Evolutionary conservation across 1,140 invertebrate species (phyloP).

Genomic region (Hycleus cichorii): DNA sequence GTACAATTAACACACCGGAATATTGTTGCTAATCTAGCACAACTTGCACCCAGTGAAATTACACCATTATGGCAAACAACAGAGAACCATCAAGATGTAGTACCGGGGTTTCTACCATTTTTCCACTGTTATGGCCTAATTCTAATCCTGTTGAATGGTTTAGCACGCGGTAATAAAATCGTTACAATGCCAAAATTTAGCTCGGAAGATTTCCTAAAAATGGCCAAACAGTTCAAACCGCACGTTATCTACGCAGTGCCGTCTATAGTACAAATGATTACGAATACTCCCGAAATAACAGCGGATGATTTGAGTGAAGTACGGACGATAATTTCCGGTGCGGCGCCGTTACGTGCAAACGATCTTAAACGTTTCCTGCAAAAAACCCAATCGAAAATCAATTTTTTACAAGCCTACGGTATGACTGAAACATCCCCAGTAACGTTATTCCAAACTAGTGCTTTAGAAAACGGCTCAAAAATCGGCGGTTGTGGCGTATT

Average conservation of each 20-base stretch:
- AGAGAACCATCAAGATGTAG: slow-evolving; percentile 44
- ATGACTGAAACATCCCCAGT: slow-evolving; percentile 53
- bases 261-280: slow-evolving; percentile 59
- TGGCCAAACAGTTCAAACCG: slow-evolving; percentile 48
- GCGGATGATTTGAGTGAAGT: slow-evolving; percentile 47
- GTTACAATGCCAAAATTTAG: slow-evolving; percentile 67
- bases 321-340: slow-evolving; percentile 53
- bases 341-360: slow-evolving; percentile 55
- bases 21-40: slow-evolving; percentile 46
- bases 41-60: slow-evolving; percentile 8
- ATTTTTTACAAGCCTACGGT: slow-evolving; percentile 47
- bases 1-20: slow-evolving; percentile 69
- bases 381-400: slow-evolving; percentile 33
- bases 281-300: slow-evolving; percentile 51
- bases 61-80: not conserved
- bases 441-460: slow-evolving; percentile 38
- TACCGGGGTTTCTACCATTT: slow-evolving; percentile 62
- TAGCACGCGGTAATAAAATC: slow-evolving; percentile 56
- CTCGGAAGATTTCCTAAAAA: slow-evolving; percentile 50
- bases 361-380: slow-evolving; percentile 48
- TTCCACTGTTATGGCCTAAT: slow-evolving; percentile 77
- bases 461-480: slow-evolving; percentile 29
- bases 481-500: slow-evolving; percentile 43
- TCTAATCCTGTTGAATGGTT: slow-evolving; percentile 45
- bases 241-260: slow-evolving; percentile 50